Conservation (phyloP, 2,797 vertebrate genomes). For the Tragelaphus eurycerus region DNA sequence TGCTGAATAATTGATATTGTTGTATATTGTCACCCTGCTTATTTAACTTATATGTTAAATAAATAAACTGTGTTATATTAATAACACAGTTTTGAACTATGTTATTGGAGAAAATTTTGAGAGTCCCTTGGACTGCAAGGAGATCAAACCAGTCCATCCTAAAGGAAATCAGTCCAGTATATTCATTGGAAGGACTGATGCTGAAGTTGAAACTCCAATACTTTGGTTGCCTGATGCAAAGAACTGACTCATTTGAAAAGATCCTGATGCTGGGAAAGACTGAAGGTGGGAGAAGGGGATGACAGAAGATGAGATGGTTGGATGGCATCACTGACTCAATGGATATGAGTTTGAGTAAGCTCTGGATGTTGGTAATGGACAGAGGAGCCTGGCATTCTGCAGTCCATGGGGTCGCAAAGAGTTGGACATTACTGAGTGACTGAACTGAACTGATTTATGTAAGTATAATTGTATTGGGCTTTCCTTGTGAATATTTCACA, state of each 20-base stretch:
- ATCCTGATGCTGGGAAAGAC: background rate
- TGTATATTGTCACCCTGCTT: no score
- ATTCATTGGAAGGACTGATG: background rate
- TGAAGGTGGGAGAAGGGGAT: background rate
- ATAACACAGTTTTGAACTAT: background rate
- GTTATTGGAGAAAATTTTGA: background rate
- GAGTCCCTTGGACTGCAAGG: background rate
- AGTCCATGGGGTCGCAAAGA: background rate
- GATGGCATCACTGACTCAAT: background rate
- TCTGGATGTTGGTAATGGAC: background rate
- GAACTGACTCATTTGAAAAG: background rate
- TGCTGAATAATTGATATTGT: fast-evolving
- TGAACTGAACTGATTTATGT: background rate
- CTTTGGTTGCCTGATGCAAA: background rate
- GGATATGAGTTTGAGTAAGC: background rate
- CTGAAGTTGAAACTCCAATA: background rate
- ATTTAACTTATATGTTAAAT: no score
- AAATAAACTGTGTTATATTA: no score
- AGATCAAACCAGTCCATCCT: background rate
- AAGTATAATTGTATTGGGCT: background rate
- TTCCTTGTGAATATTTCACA: background rate
- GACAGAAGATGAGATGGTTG: background rate
- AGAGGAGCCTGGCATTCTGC: background rate
- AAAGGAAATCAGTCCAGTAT: background rate
- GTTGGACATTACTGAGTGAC: background rate